These are phyloP conservation scores for Geotrypetes seraphini DNA, from an alignment of 2,797 vertebrate species.

Conservation along the genomic window DNA sequence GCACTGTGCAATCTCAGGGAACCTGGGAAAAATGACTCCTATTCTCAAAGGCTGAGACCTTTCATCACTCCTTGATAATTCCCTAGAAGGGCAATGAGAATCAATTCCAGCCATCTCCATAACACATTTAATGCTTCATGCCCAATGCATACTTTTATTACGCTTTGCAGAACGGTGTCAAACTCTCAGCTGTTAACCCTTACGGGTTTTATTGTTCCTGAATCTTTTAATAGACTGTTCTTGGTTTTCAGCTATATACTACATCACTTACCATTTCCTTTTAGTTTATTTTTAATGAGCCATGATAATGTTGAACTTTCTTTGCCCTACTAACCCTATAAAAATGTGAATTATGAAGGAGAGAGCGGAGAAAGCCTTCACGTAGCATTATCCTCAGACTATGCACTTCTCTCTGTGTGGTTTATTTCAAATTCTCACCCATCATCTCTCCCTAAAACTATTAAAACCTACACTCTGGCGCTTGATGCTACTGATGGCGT, in stretches of 20 bases:
- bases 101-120: conserved; percentile 38
- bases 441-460: too few relatives aligned
- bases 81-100: conserved; percentile 39
- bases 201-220: conserved; percentile 39
- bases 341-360: too few relatives aligned
- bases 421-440: too few relatives aligned
- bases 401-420: too few relatives aligned
- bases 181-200: conserved; percentile 31
- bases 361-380: too few relatives aligned
- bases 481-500: too few relatives aligned
- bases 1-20: conserved; percentile 32
- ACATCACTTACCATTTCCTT: too few relatives aligned
- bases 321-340: too few relatives aligned
- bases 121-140: conserved; percentile 54
- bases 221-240: conserved; percentile 24
- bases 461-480: too few relatives aligned
- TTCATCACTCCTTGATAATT: conserved; percentile 42
- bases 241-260: conserved; percentile 13
- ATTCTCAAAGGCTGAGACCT: conserved; percentile 30
- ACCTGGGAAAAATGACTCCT: conserved; percentile 39
- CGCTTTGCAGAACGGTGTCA: conserved; percentile 30
- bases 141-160: conserved; percentile 46
- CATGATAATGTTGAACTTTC: too few relatives aligned
- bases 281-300: too few relatives aligned
- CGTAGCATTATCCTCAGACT: too few relatives aligned